Conservation (phyloP, 2,113 vertebrate genomes). For the Heliornis fulica region DNA sequence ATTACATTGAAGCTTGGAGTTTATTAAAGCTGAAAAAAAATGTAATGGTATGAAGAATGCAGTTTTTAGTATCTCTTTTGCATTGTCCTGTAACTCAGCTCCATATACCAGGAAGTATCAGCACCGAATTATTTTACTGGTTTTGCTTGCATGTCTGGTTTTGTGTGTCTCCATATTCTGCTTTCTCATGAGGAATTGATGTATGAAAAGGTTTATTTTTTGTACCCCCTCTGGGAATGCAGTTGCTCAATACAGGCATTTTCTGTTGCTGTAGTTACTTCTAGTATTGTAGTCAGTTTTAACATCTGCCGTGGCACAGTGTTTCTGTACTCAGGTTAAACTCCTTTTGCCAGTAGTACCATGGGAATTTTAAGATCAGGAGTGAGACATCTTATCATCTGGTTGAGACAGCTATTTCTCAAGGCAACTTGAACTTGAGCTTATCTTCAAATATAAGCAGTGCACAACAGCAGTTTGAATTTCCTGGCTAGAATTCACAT, state of each 20-base stretch:
- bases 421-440: neutral
- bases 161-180: neutral
- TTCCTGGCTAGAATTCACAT: neutral
- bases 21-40: neutral
- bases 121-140: neutral
- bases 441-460: neutral
- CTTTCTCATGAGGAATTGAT: neutral
- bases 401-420: neutral
- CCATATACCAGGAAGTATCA: neutral
- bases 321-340: neutral
- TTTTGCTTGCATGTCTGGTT: neutral
- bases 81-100: neutral
- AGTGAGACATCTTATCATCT: neutral
- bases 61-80: neutral
- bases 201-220: neutral
- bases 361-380: neutral
- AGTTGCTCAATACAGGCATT: neutral
- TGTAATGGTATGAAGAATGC: neutral
- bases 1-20: neutral
- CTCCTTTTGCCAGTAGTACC: neutral
- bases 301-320: neutral
- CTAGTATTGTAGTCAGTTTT: neutral
- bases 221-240: neutral
- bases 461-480: neutral
- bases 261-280: neutral